Evolutionary conservation across 1,140 invertebrate species (phyloP), one percentile per base, ranked within the genome.

Genomic region (Yoshiicerus persimilis): DNA sequence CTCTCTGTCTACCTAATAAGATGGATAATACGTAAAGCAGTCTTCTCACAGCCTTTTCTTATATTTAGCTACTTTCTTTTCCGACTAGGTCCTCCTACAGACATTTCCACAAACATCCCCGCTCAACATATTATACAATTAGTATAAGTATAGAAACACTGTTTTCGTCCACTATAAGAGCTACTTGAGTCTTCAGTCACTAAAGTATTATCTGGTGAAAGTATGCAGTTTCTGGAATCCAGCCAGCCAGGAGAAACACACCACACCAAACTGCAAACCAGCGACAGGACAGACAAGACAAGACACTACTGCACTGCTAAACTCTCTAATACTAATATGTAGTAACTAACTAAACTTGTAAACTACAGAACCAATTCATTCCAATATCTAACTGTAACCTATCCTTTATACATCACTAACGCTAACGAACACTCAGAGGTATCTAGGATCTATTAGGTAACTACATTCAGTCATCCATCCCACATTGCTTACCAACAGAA

Each of bases 201-300:
- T 30, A 27, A 36, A 80, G 34, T 80, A 80, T 80, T 80, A 80
- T 80, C 75, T 80, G 3, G 34, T 80, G 75, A 80, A 80, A 80
- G 34, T 80, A 80, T 80, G 75, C 75, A 80, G 38, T 34, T 80
- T 80, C 75, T 80, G 75, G 75, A 80, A 80, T 80, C 75, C 75
- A 80, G 75, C 75, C 75, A 80, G 75, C 6, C 32, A 80, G 8
- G 32, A 47, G 41, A 4, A 47, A 10, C 20, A 47, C 20, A 47
- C 2, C 2, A 16, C 11, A 6, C 39, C 20, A 47, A 10, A 47
- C 2, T 11, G 27, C 25, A 70, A 66, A 23, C 6, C 4, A 27
- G 66, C 27, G 62, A 66, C n/a, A 27, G 25, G n/a, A 27, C 64
- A 30, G 27, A 66, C 56, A 16, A 13, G 13, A n/a, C n/a, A n/a